Percentiles rank a stretch among this genome's conserved stretches.
Conservation (phyloP, 2,888 invertebrate species). For the Cataglyphis cursor region DNA sequence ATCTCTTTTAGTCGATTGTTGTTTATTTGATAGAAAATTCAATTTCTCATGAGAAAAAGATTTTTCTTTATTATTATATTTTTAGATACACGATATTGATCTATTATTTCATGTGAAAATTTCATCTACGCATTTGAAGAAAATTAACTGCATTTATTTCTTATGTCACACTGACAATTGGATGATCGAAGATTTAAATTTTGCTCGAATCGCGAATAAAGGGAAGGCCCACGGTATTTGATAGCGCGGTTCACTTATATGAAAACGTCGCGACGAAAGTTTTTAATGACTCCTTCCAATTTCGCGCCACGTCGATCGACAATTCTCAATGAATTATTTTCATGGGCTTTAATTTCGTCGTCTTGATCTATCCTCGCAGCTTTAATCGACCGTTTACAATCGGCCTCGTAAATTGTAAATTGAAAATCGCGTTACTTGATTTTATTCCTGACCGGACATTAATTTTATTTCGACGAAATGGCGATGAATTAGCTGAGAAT, state of each 20-base stretch:
- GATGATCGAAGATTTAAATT: not conserved
- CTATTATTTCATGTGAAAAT: not conserved
- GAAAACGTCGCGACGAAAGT: not conserved
- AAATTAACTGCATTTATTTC: not conserved
- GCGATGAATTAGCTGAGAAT: not conserved
- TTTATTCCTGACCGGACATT: not conserved
- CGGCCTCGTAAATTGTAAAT: not conserved
- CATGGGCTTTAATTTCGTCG: not conserved
- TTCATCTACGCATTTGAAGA: not conserved
- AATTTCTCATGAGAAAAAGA: not conserved
- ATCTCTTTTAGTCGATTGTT: not conserved
- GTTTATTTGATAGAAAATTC: not conserved
- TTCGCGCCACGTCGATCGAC: not conserved
- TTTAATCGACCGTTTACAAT: not conserved
- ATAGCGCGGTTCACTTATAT: not conserved
- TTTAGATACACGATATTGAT: not conserved
- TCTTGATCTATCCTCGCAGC: not conserved
- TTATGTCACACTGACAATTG: not conserved
- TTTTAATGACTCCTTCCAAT: slow-evolving; percentile 1
- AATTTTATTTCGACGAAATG: slow-evolving; percentile 8
- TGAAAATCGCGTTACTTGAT: not conserved
- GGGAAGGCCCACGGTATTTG: not conserved
- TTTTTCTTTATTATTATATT: not conserved
- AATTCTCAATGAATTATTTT: not conserved
- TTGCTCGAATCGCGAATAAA: not conserved